Conservation (phyloP, 2,888 invertebrate species). For the Thera obeliscata region DNA sequence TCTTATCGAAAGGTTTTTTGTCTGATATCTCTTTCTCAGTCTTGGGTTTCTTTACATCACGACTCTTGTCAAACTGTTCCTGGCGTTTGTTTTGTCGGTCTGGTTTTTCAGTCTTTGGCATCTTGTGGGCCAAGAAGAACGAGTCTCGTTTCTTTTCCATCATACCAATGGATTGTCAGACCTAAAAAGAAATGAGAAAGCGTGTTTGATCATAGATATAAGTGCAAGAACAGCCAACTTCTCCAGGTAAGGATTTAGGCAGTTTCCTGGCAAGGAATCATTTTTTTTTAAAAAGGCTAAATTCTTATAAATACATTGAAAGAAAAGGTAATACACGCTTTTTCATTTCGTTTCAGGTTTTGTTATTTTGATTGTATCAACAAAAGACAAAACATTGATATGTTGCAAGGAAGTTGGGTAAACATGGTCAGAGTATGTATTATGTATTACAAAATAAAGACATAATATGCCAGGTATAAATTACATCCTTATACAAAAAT, state of each 20-base stretch:
- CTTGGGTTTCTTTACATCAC: slow-evolving; percentile 40
- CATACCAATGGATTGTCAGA: slow-evolving; percentile 52
- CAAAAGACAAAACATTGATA: background rate
- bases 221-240: slow-evolving; percentile 21
- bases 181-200: slow-evolving; percentile 81
- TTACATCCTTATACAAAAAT: no score
- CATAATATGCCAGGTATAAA: no score
- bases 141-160: slow-evolving; percentile 73
- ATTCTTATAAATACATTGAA: slow-evolving; percentile 17
- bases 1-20: slow-evolving; percentile 88
- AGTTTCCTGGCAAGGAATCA: background rate
- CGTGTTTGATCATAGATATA: slow-evolving; percentile 71
- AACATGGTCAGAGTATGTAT: no score
- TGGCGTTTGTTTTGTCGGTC: slow-evolving; percentile 51
- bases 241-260: background rate
- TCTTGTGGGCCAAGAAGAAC: slow-evolving; percentile 66
- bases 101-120: slow-evolving; percentile 40
- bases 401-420: no score
- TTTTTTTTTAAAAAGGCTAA: background rate
- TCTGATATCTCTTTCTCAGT: slow-evolving; percentile 44
- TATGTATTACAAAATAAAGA: no score
- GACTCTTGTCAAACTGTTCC: slow-evolving; percentile 61
- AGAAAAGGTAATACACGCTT: slow-evolving; percentile 63
- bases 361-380: background rate
- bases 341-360: slow-evolving; percentile 57